Evolutionary conservation across 2,888 invertebrate genomes (phyloP).

Genomic region (Phalangium opilio): DNA sequence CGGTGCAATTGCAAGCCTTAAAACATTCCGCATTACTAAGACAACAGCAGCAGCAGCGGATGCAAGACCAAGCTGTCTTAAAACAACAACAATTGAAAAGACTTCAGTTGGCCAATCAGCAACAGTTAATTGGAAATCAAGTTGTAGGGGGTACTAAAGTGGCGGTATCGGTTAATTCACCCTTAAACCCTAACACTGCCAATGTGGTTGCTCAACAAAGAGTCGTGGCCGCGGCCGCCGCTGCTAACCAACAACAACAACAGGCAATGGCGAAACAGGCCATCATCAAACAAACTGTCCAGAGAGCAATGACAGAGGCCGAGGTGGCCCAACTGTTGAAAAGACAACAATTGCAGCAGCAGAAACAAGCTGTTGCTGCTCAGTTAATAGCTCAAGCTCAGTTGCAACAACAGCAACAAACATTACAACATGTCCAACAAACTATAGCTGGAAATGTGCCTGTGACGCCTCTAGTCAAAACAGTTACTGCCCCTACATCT

Average conservation of each 20-base stretch:
- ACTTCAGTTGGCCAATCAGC: slow-evolving; percentile 5
- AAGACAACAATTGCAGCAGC: slow-evolving; percentile 15
- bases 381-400: slow-evolving; percentile 43
- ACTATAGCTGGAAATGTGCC: slow-evolving; percentile 38
- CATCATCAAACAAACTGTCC: slow-evolving; percentile 11
- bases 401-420: slow-evolving; percentile 20
- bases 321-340: slow-evolving; percentile 18
- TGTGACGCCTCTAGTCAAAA: slow-evolving; percentile 48
- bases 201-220: slow-evolving; percentile 1
- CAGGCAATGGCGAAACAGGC: slow-evolving; percentile 7
- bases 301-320: slow-evolving; percentile 14
- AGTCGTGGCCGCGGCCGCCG: slow-evolving; percentile 8
- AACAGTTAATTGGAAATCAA: slow-evolving; percentile 2
- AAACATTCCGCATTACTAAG: slow-evolving; percentile 10
- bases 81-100: slow-evolving; percentile 9
- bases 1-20: slow-evolving; percentile 10
- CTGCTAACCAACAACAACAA: slow-evolving; percentile 8
- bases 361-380: slow-evolving; percentile 9
- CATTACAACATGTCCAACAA: slow-evolving; percentile 38
- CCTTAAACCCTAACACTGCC: not conserved
- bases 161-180: slow-evolving; percentile 7
- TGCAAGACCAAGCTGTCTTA: not conserved
- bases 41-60: slow-evolving; percentile 27
- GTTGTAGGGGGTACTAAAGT: slow-evolving; percentile 5
- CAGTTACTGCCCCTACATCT: slow-evolving; percentile 34